Conservation (phyloP, 2,888 invertebrate genomes). For the Neoascia interrupta region DNA sequence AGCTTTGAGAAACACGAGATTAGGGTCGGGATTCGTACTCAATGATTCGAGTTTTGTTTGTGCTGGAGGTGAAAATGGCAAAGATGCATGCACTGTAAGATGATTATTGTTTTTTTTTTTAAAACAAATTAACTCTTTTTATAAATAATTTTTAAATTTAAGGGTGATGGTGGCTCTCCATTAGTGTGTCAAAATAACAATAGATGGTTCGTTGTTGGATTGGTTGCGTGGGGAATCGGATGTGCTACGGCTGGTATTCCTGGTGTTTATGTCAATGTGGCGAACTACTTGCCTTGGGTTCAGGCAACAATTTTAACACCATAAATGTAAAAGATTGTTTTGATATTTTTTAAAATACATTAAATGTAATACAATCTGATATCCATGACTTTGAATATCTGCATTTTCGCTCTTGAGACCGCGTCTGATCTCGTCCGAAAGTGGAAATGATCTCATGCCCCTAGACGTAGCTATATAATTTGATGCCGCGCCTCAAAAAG, state of each 20-base stretch:
- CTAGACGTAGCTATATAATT: too few species aligned
- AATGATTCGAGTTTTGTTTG: conserved; percentile 87
- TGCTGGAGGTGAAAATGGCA: conserved; percentile 88
- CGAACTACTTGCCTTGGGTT: conserved; percentile 85
- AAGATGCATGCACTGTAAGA: conserved; percentile 89
- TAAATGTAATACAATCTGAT: too few species aligned
- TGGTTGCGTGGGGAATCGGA: conserved; percentile 82
- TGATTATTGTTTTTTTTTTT: not conserved
- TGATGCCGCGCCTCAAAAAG: too few species aligned
- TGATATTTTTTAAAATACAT: too few species aligned
- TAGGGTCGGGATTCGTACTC: conserved; percentile 83
- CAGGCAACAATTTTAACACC: conserved; percentile 76
- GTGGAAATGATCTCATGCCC: too few species aligned
- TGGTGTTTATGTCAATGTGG: conserved; percentile 89
- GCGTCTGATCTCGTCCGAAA: too few species aligned
- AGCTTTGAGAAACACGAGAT: conserved; percentile 83
- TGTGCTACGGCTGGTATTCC: conserved; percentile 85
- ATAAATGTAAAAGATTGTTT: too few species aligned
- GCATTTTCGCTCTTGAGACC: too few species aligned
- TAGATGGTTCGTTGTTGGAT: conserved; percentile 80
- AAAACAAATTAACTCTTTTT: not conserved
- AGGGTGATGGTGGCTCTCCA: conserved; percentile 82
- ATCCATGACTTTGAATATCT: too few species aligned
- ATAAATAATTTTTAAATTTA: not conserved
- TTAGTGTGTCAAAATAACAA: conserved; percentile 75